Evolutionary conservation across 2,888 invertebrate species (phyloP).

Genomic region (Himalopsyche kuldschensis): DNA sequence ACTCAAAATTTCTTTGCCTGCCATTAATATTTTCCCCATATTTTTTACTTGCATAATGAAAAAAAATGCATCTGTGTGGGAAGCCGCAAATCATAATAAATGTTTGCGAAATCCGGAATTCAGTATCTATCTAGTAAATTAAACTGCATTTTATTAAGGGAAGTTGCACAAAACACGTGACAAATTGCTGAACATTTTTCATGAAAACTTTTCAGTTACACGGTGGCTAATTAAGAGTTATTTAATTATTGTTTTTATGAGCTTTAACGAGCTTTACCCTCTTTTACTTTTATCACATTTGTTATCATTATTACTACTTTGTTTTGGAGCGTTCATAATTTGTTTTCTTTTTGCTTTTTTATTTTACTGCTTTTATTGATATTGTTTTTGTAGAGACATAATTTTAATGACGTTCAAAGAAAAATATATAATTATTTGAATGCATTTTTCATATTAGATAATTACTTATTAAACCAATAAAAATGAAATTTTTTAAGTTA

Average conservation of each 20-base stretch:
- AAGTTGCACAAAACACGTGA: not conserved
- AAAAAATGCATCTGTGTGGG: not conserved
- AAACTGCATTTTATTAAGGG: not conserved
- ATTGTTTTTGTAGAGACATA: too few species aligned
- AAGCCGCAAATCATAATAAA: not conserved
- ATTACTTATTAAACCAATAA: too few species aligned
- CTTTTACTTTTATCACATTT: not conserved
- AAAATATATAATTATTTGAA: too few species aligned
- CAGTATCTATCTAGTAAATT: not conserved
- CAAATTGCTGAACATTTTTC: not conserved
- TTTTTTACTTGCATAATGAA: not conserved
- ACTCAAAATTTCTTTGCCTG: too few species aligned
- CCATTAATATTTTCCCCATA: too few species aligned
- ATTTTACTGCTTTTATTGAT: too few species aligned
- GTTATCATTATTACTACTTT: not conserved
- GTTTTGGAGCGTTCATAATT: not conserved
- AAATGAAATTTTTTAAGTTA: too few species aligned
- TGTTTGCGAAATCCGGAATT: not conserved
- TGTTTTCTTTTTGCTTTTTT: too few species aligned
- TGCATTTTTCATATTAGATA: too few species aligned
- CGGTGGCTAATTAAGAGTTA: not conserved
- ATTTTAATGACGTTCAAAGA: too few species aligned
- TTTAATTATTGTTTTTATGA: not conserved
- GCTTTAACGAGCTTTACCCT: not conserved
- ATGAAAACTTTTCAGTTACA: not conserved